Percentiles rank a stretch among this genome's conserved stretches.
phyloP scores from a whole-genome alignment of 2,888 invertebrate species.

The Spilosoma lubricipeda region DNA sequence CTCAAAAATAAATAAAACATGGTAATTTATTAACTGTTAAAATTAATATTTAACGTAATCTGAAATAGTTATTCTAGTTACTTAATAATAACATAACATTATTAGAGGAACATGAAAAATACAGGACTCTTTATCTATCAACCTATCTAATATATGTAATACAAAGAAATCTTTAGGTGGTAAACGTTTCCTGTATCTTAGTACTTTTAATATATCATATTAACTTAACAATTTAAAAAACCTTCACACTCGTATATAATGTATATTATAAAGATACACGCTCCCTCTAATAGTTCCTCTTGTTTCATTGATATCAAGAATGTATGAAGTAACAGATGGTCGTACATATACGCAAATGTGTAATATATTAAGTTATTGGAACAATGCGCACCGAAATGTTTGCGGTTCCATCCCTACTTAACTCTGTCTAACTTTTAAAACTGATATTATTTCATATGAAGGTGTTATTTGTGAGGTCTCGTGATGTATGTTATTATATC shows the following conservation, averaged over 20 bases:
- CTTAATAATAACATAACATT: too few species aligned
- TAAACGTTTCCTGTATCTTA: too few species aligned
- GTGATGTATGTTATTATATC: neutral
- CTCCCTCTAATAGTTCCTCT: neutral
- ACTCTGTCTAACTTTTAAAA: slow-evolving; percentile 11
- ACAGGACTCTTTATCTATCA: too few species aligned
- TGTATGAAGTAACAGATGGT: slow-evolving; percentile 13
- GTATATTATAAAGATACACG: neutral
- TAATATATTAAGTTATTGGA: slow-evolving; percentile 19
- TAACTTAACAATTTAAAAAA: neutral
- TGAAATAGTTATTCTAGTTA: too few species aligned
- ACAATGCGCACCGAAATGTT: slow-evolving; percentile 13
- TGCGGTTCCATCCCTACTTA: slow-evolving; percentile 10
- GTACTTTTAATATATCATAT: neutral
- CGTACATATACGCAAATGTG: slow-evolving; percentile 10
- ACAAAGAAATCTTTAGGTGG: too few species aligned
- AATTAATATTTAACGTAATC: too few species aligned
- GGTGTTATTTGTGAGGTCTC: slow-evolving; percentile 7
- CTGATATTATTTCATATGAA: slow-evolving; percentile 8
- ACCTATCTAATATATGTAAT: too few species aligned
- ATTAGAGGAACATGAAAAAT: too few species aligned
- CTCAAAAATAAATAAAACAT: too few species aligned
- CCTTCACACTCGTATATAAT: neutral
- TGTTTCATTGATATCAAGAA: slow-evolving; percentile 11
- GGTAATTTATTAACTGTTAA: too few species aligned